phyloP scores from a whole-genome alignment of 2,113 vertebrate genomes.

The Cinclus cinclus region DNA sequence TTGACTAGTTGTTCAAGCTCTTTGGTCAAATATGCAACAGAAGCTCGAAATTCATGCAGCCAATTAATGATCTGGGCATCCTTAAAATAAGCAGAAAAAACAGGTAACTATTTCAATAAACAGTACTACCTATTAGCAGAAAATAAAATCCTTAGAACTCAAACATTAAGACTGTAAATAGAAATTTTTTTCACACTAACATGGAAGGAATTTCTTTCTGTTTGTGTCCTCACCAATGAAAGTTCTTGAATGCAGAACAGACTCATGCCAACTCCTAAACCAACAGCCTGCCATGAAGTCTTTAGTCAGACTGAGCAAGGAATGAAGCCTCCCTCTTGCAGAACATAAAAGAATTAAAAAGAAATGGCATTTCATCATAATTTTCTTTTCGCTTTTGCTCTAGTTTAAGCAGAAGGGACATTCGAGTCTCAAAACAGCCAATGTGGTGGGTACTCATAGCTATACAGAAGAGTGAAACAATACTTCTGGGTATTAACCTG shows the following conservation, averaged over 20 bases:
- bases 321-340: neutral
- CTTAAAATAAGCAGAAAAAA: conserved; percentile 71
- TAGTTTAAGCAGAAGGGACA: neutral
- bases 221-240: neutral
- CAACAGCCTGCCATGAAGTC: neutral
- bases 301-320: neutral
- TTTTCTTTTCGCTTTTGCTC: neutral
- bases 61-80: conserved; percentile 94
- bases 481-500: neutral
- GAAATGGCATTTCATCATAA: neutral
- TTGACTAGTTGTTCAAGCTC: conserved; percentile 90
- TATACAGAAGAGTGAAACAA: neutral
- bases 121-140: neutral
- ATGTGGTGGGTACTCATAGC: neutral
- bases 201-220: neutral
- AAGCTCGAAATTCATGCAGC: conserved; percentile 88
- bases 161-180: neutral
- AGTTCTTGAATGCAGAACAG: neutral
- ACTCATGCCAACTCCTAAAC: neutral
- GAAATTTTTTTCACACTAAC: neutral
- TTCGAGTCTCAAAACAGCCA: neutral
- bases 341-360: neutral
- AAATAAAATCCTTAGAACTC: neutral
- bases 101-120: neutral
- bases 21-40: conserved; percentile 85